Conservation (phyloP, 1,140 invertebrate genomes). For the Streblospio benedicti region DNA sequence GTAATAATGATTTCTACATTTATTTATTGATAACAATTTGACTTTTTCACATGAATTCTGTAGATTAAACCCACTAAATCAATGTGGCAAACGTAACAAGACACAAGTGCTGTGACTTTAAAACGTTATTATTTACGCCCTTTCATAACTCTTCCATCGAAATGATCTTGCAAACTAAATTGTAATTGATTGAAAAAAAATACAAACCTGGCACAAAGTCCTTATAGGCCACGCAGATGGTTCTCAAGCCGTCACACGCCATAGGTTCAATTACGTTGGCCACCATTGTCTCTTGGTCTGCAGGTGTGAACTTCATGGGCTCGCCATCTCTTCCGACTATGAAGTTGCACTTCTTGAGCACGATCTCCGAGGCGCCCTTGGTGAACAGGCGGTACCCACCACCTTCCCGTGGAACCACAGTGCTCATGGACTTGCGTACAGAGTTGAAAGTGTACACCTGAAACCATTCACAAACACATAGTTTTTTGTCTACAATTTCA, state of each 20-base stretch:
- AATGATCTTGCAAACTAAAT: too few relatives aligned
- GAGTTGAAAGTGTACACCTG: conserved; percentile 99
- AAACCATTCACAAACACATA: too few relatives aligned
- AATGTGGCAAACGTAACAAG: too few relatives aligned
- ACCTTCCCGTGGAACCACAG: conserved; percentile 62
- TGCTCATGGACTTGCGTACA: conserved; percentile 97
- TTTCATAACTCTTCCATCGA: too few relatives aligned
- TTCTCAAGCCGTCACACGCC: conserved; percentile 94
- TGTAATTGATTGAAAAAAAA: too few relatives aligned
- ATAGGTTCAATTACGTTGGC: conserved; percentile 96
- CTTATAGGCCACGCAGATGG: conserved; percentile 66
- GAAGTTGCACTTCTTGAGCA: conserved; percentile 75
- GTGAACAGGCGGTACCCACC: conserved; percentile 85
- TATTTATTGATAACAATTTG: too few relatives aligned
- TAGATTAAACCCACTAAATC: too few relatives aligned
- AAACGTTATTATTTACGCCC: too few relatives aligned
- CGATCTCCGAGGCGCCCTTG: conserved; percentile 98
- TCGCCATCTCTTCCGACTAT: conserved; percentile 11
- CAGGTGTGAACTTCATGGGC: neutral
- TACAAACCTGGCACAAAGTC: conserved; percentile 32
- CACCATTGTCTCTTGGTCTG: conserved; percentile 54
- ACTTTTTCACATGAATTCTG: too few relatives aligned
- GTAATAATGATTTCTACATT: too few relatives aligned
- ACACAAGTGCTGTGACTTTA: too few relatives aligned
- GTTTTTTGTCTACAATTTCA: too few relatives aligned